Conservation (phyloP, 2,888 invertebrate species). For the Chaetogeoica ovagalla region DNA sequence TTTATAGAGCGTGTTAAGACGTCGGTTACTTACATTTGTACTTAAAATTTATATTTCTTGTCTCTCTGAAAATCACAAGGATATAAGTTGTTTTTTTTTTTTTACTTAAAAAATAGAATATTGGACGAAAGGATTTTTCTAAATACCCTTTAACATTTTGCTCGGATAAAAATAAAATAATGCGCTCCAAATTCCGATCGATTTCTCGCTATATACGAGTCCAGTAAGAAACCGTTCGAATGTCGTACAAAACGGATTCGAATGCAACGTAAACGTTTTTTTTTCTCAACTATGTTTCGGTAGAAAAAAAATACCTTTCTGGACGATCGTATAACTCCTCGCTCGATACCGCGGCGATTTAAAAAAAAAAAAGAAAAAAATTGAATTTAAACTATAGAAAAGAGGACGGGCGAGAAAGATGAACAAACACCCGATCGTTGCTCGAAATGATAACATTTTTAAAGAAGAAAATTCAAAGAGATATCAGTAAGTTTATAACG, state of each 20-base stretch:
- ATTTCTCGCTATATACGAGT: background rate
- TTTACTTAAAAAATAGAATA: background rate
- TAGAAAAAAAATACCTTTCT: background rate
- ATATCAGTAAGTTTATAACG: background rate
- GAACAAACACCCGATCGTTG: background rate
- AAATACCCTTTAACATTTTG: background rate
- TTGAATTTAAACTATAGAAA: background rate
- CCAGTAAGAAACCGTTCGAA: background rate
- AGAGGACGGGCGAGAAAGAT: background rate
- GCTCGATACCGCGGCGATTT: background rate
- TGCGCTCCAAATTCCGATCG: background rate
- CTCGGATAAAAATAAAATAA: background rate
- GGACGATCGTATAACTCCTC: too few relatives aligned
- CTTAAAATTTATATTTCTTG: too few relatives aligned
- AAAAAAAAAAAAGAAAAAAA: background rate
- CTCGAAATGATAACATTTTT: background rate
- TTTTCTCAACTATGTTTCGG: background rate
- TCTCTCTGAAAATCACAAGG: too few relatives aligned
- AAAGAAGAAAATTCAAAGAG: background rate
- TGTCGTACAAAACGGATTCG: background rate
- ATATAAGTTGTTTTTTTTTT: background rate
- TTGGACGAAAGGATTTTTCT: background rate
- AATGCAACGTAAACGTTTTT: background rate
- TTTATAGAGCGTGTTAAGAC: too few relatives aligned
- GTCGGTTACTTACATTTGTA: too few relatives aligned